Conservation (phyloP, 37 sponge, comb jelly and placozoan species). For the Crambe crambe region DNA sequence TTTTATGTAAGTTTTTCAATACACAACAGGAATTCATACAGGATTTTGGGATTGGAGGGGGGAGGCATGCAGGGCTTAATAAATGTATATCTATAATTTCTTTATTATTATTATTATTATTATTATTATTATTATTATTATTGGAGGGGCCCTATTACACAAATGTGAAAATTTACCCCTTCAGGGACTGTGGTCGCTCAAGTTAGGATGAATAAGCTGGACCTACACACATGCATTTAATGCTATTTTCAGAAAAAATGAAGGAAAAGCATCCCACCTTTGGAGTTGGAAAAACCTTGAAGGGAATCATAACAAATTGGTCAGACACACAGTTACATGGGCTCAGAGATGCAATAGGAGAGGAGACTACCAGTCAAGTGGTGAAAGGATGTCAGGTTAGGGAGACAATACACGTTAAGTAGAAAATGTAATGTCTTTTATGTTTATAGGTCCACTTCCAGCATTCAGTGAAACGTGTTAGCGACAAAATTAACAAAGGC, state of each 20-base stretch:
- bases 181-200: constrained; percentile 41
- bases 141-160: too few species aligned
- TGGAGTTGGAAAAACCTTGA: constrained; percentile 30
- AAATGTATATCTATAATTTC: too few species aligned
- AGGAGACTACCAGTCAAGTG: constrained; percentile 13
- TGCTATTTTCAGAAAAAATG: not conserved
- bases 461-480: constrained; percentile 22
- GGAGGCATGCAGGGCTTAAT: too few species aligned
- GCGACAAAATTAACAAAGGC: constrained; percentile 26
- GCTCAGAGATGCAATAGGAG: constrained; percentile 24
- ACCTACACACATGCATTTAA: constrained; percentile 18
- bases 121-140: too few species aligned
- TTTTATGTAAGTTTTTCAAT: constrained; percentile 24
- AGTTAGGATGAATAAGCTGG: constrained; percentile 29
- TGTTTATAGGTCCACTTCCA: constrained; percentile 27
- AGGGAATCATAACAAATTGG: constrained; percentile 42
- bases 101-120: too few species aligned
- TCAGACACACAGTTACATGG: constrained; percentile 30
- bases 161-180: not conserved
- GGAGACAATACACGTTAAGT: not conserved
- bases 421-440: too few species aligned
- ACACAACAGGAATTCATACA: too few species aligned
- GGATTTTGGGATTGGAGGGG: too few species aligned
- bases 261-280: constrained; percentile 26
- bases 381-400: constrained; percentile 42